A percentile compares a stretch with the other conserved stretches of the same genome.
Evolutionary conservation across 2,113 vertebrate species (phyloP).

Genomic region (Nasalis larvatus): DNA sequence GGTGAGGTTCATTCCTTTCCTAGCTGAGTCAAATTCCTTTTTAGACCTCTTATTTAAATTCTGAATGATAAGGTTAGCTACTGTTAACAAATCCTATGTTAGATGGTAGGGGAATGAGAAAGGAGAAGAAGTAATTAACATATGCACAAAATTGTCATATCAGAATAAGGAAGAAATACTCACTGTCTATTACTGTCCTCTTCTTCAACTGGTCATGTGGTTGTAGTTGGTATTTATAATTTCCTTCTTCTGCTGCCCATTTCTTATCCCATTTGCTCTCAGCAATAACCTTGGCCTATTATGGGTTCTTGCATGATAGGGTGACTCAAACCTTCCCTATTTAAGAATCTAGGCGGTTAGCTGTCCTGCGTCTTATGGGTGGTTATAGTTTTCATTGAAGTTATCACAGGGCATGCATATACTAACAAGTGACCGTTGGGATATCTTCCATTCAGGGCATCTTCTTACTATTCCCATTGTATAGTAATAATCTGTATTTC

Average conservation of each 20-base stretch:
- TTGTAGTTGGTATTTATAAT: not conserved
- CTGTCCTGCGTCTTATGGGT: not conserved
- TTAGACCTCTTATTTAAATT: not conserved
- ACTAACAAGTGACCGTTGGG: not conserved
- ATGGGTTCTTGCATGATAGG: not conserved
- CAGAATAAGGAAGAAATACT: not conserved
- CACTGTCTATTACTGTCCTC: not conserved
- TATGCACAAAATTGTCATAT: not conserved
- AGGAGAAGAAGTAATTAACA: not conserved
- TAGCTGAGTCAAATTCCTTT: not conserved
- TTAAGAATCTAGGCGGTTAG: not conserved
- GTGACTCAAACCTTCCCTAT: not conserved
- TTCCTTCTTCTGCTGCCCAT: not conserved
- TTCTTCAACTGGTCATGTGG: not conserved
- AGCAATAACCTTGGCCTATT: not conserved
- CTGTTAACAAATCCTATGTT: not conserved
- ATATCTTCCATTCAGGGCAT: not conserved
- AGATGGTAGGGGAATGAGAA: not conserved
- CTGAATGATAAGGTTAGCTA: not conserved
- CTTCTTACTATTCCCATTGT: not conserved
- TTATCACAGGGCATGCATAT: not conserved
- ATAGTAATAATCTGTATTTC: not conserved
- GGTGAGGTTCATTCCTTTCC: not conserved
- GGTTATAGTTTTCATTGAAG: not conserved
- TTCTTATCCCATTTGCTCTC: not conserved